phyloP scores from a whole-genome alignment of 37 sponge, comb jelly and placozoan species.

The Ephydatia muelleri region DNA sequence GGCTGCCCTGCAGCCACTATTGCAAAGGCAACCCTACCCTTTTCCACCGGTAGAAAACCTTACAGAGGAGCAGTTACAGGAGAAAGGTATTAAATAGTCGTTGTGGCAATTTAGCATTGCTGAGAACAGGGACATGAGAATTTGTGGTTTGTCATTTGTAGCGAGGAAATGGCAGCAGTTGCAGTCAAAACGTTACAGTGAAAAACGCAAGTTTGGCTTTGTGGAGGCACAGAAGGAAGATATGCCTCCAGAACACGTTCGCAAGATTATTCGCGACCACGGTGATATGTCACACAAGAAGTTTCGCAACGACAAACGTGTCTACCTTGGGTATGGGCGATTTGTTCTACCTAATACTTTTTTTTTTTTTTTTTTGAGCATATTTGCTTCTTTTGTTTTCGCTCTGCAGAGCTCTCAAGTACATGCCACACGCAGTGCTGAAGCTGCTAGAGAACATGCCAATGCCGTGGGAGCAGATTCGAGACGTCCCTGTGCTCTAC shows the following conservation, averaged over 20 bases:
- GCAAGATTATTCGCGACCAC: slow-evolving; percentile 99
- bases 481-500: slow-evolving; percentile 93
- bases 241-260: slow-evolving; percentile 98
- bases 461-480: slow-evolving; percentile 99
- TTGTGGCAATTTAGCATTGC: not conserved
- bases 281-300: slow-evolving; percentile 99
- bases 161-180: slow-evolving; percentile 99
- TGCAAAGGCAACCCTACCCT: slow-evolving; percentile 73
- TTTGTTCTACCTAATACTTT: not conserved
- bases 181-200: slow-evolving; percentile 95
- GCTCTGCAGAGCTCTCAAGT: slow-evolving; percentile 88
- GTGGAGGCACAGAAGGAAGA: slow-evolving; percentile 99
- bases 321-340: slow-evolving; percentile 91
- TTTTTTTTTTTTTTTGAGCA: not conserved
- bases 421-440: slow-evolving; percentile 99
- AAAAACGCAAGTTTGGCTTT: slow-evolving; percentile 98
- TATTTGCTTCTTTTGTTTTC: not conserved
- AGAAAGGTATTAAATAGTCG: slow-evolving; percentile 70
- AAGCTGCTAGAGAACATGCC: slow-evolving; percentile 99
- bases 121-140: not conserved
- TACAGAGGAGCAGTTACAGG: slow-evolving; percentile 84
- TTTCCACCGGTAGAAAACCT: slow-evolving; percentile 57
- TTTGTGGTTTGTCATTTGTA: slow-evolving; percentile 25
- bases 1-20: slow-evolving; percentile 47
- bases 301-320: slow-evolving; percentile 99